A percentile compares a stretch with the other conserved stretches of the same genome.
Evolutionary conservation across 1,140 invertebrate species (phyloP).

Genomic region (honey bee (Apis mellifera)): DNA sequence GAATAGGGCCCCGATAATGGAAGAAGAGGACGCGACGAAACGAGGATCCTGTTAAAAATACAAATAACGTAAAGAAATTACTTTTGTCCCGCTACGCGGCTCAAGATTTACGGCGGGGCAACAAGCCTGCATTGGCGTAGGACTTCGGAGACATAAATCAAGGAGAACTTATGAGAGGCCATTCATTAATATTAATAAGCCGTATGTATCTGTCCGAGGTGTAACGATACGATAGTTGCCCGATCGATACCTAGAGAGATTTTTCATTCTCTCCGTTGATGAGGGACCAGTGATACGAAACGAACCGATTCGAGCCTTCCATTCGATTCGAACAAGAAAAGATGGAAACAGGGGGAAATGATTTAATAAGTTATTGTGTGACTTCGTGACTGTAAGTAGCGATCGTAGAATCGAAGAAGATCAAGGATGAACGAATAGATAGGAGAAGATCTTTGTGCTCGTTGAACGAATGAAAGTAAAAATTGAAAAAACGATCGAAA

Average conservation of each 20-base stretch:
- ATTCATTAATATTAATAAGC: constrained; percentile 81
- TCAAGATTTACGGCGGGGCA: constrained; percentile 79
- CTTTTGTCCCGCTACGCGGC: constrained; percentile 77
- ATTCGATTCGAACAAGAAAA: background rate
- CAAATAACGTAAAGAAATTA: constrained; percentile 80
- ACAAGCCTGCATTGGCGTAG: constrained; percentile 76
- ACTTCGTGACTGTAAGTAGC: too few relatives aligned
- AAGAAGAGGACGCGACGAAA: constrained; percentile 45
- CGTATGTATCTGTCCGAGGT: constrained; percentile 77
- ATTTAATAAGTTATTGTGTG: too few relatives aligned
- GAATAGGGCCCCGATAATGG: background rate
- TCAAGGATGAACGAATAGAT: background rate
- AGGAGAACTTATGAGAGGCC: constrained; percentile 75
- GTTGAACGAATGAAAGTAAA: too few relatives aligned
- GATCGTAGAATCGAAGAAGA: background rate
- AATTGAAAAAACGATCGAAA: too few relatives aligned
- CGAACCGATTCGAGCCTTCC: constrained; percentile 20
- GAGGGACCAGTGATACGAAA: constrained; percentile 60
- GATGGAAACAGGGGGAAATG: too few relatives aligned
- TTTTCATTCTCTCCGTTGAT: constrained; percentile 54
- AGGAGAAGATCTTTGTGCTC: background rate
- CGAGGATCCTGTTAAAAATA: constrained; percentile 73
- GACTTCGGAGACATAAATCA: constrained; percentile 77
- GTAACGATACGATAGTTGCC: constrained; percentile 76
- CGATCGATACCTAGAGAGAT: constrained; percentile 68